Evolutionary conservation across 37 sponge, comb jelly and placozoan species (phyloP).

Genomic region (Cliona cf. orientalis): DNA sequence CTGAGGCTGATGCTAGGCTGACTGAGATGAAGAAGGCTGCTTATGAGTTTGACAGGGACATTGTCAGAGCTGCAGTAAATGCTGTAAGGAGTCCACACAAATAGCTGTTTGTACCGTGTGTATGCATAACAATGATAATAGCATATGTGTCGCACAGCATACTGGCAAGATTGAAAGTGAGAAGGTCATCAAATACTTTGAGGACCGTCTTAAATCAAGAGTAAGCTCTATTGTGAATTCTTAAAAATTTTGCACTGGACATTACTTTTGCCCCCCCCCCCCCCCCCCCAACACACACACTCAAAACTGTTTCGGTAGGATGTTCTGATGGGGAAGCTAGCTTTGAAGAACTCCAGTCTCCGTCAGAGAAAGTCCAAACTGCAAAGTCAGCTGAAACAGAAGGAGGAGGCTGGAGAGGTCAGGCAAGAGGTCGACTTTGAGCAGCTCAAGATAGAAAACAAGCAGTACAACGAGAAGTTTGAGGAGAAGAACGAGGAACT

Average conservation of each 20-base stretch:
- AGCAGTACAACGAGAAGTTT: slow-evolving; percentile 84
- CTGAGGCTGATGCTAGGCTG: slow-evolving; percentile 79
- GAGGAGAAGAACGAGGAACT: slow-evolving; percentile 96
- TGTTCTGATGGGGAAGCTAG: slow-evolving; percentile 85
- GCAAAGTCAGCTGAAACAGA: slow-evolving; percentile 86
- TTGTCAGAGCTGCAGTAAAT: slow-evolving; percentile 84
- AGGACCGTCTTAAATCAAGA: slow-evolving; percentile 81
- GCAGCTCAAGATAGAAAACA: slow-evolving; percentile 97
- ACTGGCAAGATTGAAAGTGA: slow-evolving; percentile 86
- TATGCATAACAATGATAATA: background rate
- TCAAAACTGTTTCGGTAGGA: slow-evolving; percentile 50
- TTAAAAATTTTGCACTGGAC: background rate
- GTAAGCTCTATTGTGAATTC: slow-evolving; percentile 19
- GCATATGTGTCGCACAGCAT: slow-evolving; percentile 47
- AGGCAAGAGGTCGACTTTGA: slow-evolving; percentile 94
- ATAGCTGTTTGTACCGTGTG: background rate
- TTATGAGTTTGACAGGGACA: slow-evolving; percentile 96
- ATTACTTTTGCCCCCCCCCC: background rate
- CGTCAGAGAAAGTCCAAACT: slow-evolving; percentile 81
- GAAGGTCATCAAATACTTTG: slow-evolving; percentile 86
- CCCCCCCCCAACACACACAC: too few species aligned
- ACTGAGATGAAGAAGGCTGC: slow-evolving; percentile 85
- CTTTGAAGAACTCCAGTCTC: slow-evolving; percentile 89
- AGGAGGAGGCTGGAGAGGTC: slow-evolving; percentile 94
- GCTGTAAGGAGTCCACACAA: slow-evolving; percentile 51